Evolutionary conservation across 2,888 invertebrate genomes (phyloP).

Genomic region (Galeopsomyia nigrocyanea): DNA sequence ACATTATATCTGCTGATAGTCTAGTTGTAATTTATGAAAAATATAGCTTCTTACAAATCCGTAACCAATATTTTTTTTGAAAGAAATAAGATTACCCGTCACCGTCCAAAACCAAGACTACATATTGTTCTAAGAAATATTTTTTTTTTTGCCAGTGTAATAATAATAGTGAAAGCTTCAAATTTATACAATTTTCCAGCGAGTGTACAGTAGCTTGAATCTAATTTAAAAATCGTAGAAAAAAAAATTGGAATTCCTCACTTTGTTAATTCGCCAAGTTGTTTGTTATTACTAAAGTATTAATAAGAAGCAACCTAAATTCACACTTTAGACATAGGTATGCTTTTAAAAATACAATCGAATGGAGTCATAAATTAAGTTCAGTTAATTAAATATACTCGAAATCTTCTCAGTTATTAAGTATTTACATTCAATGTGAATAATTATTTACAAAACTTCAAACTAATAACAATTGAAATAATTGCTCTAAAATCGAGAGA

Average conservation of each 20-base stretch:
- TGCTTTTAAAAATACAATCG: too few species aligned
- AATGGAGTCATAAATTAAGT: background rate
- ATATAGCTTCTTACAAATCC: conserved; percentile 44
- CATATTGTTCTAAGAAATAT: conserved; percentile 27
- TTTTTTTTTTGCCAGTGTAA: conserved; percentile 25
- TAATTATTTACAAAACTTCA: too few species aligned
- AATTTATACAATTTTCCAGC: conserved; percentile 18
- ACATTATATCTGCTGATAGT: conserved; percentile 35
- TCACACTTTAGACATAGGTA: too few species aligned
- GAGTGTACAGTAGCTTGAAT: conserved; percentile 28
- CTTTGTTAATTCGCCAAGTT: conserved; percentile 33
- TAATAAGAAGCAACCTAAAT: background rate
- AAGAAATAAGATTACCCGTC: conserved; percentile 52
- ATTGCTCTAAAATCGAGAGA: too few species aligned
- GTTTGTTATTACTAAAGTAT: too few species aligned
- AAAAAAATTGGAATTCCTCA: conserved; percentile 28
- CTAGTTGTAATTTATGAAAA: conserved; percentile 26
- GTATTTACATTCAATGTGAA: too few species aligned
- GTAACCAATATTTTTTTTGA: conserved; percentile 51
- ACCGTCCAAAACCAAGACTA: conserved; percentile 50
- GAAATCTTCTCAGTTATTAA: too few species aligned
- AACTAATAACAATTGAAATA: too few species aligned
- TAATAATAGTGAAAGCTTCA: conserved; percentile 36
- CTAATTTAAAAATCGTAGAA: conserved; percentile 36
- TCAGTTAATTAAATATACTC: too few species aligned